Base-by-base conservation (phyloP, 2,797 vertebrate genomes). In the Cephalopachus bancanus region DNA sequence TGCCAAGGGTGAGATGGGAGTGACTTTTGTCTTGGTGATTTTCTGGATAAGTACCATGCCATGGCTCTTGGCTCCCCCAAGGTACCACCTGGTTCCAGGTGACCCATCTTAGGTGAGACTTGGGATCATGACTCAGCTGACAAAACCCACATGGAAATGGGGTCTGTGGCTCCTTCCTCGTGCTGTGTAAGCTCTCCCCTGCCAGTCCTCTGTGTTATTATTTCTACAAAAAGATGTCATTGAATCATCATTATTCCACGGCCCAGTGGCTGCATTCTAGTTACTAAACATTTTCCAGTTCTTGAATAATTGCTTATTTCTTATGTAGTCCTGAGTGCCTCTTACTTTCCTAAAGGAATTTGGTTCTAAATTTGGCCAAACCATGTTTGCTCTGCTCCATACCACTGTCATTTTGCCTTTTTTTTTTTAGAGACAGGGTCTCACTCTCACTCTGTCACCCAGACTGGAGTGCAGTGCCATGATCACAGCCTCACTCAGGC, bases 251-350 rank as follows among this genome's bases (percentile, higher is more conserved):
- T 78, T 49, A 24, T 65, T 22, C 71, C n/a, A 22, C 55, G n/a
- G 64, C 24, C 15, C 2, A 75, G 33, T 22, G 60, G 83, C 24
- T 62, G 14, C 59, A 76, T 83, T 86, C 49, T 33, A 51, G 11
- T 78, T 78, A 20, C 37, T 83, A 49, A 86, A 19, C 57, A n/a
- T 33, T 79, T 51, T 67, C 16, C 7, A 8, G 12, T 76, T 85
- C 79, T 93, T 92, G 65, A 79, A 12, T 80, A n/a, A 44, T 51
- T 51, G 62, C 30, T 79, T 65, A 65, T 37, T 62, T 78, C 51
- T 44, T 81, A 15, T 4, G 5, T 10, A 8, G 28, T 26, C 83
- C 12, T 33, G 4, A 1, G 8, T 44, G 53, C 26, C 10, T 71
- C 65, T 89, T 69, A 20, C 19, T 62, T 64, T 37, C 17, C 78